Evolutionary conservation across 2,113 vertebrate species (phyloP), one percentile per base, ranked within the genome.

Genomic region (Clarias magur): DNA sequence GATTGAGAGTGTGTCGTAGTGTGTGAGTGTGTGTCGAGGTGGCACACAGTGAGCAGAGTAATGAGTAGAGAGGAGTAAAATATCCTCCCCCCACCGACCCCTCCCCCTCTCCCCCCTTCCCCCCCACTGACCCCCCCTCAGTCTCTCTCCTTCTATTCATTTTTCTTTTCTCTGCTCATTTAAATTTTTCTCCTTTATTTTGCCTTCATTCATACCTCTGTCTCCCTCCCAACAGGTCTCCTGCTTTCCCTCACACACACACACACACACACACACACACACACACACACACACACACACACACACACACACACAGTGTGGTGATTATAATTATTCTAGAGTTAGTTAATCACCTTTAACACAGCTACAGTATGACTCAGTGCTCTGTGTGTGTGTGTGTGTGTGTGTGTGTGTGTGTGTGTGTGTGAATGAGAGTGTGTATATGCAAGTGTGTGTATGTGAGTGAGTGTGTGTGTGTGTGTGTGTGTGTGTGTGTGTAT

Each of bases 281-380:
- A 27, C 63, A 27, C 63, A 27, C 63, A 27, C 63, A 65, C 63
- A 65, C 63, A 65, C 23, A 65, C 23, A 27, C 57, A 59, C 12
- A 16, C n/a, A 27, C 65, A 67, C n/a, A 67, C 65, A 27, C 25
- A 67, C n/a, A 63, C 2, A 65, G 23, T 65, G 62, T 65, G 62
- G 60, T 76, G 76, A 63, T 85, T 65, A 57, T 88, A 84, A 84
- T 88, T 80, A 85, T 80, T 88, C 34, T 76, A 83, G 75, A 68
- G 54, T 85, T 88, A 65, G 80, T 84, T 88, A 85, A 88, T 84
- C 60, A 83, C 87, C 65, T 87, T 87, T 67, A 65, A 73, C 62
- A 84, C 27, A 38, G 73, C 23, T 25, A 34, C 34, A 34, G 34
- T 34, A 72, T 57, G 42, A 62, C 73, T 85, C 73, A 72, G 16